Evolutionary conservation across 2,113 vertebrate genomes (phyloP).

Genomic region (Protobothrops mucrosquamatus): DNA sequence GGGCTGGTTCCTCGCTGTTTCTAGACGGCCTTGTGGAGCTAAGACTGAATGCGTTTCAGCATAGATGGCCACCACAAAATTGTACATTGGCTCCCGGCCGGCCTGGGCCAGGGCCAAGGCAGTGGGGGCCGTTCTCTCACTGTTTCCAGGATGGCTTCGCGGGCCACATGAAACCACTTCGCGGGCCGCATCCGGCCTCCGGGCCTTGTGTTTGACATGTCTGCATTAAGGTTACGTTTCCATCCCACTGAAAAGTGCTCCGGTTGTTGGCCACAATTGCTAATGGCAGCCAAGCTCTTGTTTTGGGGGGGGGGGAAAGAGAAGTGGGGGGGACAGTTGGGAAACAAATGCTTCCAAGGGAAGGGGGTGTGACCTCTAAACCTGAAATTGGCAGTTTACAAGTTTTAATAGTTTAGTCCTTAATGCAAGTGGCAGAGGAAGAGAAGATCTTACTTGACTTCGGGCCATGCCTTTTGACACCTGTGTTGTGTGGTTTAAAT

Average conservation of each 20-base stretch:
- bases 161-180: no score
- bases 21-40: no score
- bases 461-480: neutral
- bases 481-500: neutral
- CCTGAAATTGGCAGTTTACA: neutral
- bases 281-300: neutral
- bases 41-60: no score
- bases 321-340: neutral
- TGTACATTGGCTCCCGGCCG: no score
- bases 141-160: no score
- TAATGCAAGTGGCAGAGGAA: neutral
- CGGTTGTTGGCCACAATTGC: neutral
- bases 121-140: no score
- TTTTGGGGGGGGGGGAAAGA: rapidly evolving
- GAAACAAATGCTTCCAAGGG: neutral
- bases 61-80: no score
- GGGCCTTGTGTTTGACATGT: no score
- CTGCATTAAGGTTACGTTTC: neutral
- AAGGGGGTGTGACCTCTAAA: neutral
- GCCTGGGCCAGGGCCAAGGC: no score
- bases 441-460: neutral
- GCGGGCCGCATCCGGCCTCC: no score
- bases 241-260: neutral
- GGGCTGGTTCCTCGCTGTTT: no score
- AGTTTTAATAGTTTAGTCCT: neutral